Conservation (phyloP, 1,140 invertebrate genomes). For the Calliphora vicina region DNA sequence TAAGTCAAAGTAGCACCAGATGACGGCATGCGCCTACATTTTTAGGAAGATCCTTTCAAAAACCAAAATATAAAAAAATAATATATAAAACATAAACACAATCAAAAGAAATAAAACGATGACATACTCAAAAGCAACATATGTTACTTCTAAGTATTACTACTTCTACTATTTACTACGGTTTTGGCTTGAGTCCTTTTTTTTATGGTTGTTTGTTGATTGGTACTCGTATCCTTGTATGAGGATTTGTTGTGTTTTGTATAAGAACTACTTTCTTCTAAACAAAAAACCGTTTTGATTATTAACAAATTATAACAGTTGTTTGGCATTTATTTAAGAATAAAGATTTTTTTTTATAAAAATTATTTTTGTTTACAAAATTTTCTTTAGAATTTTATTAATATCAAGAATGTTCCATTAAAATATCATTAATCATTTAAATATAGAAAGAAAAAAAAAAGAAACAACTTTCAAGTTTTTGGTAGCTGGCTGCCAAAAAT, state of each 20-base stretch:
- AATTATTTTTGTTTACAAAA: too few relatives aligned
- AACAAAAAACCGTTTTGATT: neutral
- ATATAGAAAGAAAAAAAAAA: neutral
- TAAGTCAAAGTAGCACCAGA: constrained; percentile 60
- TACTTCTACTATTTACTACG: neutral
- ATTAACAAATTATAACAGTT: constrained; percentile 1
- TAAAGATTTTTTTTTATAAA: too few relatives aligned
- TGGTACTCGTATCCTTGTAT: too few relatives aligned
- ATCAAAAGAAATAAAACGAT: neutral
- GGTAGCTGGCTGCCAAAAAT: neutral
- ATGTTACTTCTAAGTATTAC: neutral
- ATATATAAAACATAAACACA: neutral
- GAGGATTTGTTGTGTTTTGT: neutral
- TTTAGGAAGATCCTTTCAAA: neutral
- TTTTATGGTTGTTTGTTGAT: too few relatives aligned
- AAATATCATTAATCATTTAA: neutral
- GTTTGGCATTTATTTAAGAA: neutral
- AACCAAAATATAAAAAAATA: neutral
- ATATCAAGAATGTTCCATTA: neutral
- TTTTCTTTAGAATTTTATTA: neutral
- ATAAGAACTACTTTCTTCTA: constrained; percentile 21
- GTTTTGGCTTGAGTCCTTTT: constrained; percentile 29
- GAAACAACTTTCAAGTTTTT: too few relatives aligned
- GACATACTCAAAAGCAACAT: constrained; percentile 32
- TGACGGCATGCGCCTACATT: constrained; percentile 57